Percentiles rank a stretch among this genome's conserved stretches.
These are phyloP conservation scores for Petrocephalus zakoni DNA, from an alignment of 2,113 vertebrate species.

Conservation along the genomic window DNA sequence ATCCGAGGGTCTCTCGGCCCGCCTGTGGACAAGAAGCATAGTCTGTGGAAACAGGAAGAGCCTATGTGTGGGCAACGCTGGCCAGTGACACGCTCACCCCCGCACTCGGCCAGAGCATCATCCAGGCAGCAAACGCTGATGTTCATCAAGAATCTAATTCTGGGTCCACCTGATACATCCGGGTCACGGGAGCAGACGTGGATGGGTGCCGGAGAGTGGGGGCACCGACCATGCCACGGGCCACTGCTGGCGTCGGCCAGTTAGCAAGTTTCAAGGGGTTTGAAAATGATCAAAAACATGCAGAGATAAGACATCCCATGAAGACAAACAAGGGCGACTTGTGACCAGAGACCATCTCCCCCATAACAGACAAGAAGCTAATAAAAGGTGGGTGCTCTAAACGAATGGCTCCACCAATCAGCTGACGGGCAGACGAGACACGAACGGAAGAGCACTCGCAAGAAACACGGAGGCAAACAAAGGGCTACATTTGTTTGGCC, in stretches of 20 bases:
- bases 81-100: background rate
- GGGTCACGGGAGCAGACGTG: conserved; percentile 51
- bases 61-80: background rate
- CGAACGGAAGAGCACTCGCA: background rate
- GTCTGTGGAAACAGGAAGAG: background rate
- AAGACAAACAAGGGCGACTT: background rate
- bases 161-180: conserved; percentile 53
- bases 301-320: background rate
- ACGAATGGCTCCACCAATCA: background rate
- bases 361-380: background rate
- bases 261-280: conserved; percentile 1
- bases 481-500: background rate
- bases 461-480: background rate
- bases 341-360: background rate
- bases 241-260: background rate
- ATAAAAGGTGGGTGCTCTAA: conserved; percentile 1
- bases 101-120: conserved; percentile 49
- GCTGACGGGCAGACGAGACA: background rate
- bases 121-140: conserved; percentile 39
- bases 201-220: background rate
- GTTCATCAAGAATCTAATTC: background rate
- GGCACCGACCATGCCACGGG: background rate
- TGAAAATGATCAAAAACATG: background rate
- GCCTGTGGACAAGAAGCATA: background rate
- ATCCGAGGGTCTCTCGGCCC: background rate